Evolutionary conservation across 2,888 invertebrate genomes (phyloP).

Genomic region (Lasius platythorax): DNA sequence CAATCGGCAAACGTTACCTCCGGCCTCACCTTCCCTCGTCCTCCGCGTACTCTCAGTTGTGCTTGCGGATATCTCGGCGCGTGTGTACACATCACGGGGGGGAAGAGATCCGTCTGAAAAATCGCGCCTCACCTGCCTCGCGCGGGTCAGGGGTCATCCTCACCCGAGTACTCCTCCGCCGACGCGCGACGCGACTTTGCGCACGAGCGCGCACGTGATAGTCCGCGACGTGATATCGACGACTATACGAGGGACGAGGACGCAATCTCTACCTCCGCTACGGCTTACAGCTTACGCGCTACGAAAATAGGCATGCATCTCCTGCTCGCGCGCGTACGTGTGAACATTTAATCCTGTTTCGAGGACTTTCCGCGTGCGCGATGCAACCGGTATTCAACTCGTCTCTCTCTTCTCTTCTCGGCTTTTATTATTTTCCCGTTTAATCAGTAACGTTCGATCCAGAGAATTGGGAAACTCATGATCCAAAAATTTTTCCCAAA

Average conservation of each 20-base stretch:
- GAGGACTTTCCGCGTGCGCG: not conserved
- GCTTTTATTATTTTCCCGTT: not conserved
- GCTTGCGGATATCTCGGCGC: constrained; percentile 70
- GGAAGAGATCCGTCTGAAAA: constrained; percentile 74
- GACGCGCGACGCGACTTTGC: constrained; percentile 58
- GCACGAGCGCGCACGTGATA: constrained; percentile 48
- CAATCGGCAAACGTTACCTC: constrained; percentile 78
- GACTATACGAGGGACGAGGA: constrained; percentile 46
- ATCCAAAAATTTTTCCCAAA: not conserved
- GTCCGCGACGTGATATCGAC: constrained; percentile 45
- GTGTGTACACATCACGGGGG: constrained; percentile 70
- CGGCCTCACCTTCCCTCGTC: constrained; percentile 76
- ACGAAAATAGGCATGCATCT: constrained; percentile 47
- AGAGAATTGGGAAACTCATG: not conserved
- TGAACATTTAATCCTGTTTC: not conserved
- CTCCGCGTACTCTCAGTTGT: constrained; percentile 60
- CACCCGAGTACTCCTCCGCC: constrained; percentile 67
- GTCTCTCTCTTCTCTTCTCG: not conserved
- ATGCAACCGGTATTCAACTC: not conserved
- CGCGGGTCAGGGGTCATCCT: constrained; percentile 78
- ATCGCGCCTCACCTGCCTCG: constrained; percentile 81
- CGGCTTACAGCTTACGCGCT: constrained; percentile 5
- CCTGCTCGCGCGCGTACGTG: constrained; percentile 23
- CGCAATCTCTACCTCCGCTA: constrained; percentile 56
- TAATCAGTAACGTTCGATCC: not conserved